Conservation (phyloP, 2,113 vertebrate genomes). For the Psettodes erumei region DNA sequence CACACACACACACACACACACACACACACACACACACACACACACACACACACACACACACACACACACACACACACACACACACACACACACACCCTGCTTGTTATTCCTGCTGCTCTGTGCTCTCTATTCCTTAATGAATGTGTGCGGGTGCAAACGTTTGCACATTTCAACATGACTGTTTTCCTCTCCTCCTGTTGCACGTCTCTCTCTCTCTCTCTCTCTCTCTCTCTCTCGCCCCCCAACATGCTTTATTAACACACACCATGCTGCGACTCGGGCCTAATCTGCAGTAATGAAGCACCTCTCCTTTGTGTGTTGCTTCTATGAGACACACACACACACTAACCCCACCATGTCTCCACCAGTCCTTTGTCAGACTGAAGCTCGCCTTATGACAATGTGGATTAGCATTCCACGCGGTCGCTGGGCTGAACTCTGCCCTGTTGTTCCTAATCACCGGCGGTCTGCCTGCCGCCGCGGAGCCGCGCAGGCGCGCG, state of each 20-base stretch:
- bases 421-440: conserved; percentile 75
- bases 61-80: too few relatives aligned
- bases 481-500: conserved; percentile 20
- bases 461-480: conserved; percentile 70
- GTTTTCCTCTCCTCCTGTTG: conserved; percentile 19
- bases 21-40: too few relatives aligned
- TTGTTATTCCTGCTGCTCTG: conserved; percentile 61
- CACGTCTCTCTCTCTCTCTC: conserved; percentile 7
- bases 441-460: conserved; percentile 77
- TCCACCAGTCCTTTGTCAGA: conserved; percentile 53
- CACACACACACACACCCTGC: too few relatives aligned
- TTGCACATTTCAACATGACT: conserved; percentile 52
- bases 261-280: conserved; percentile 38
- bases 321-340: conserved; percentile 39
- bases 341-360: conserved; percentile 47
- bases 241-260: conserved; percentile 54
- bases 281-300: conserved; percentile 69
- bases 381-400: conserved; percentile 67
- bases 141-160: conserved; percentile 55
- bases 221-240: conserved; percentile 3
- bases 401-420: conserved; percentile 80
- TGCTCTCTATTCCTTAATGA: conserved; percentile 57
- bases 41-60: too few relatives aligned
- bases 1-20: too few relatives aligned
- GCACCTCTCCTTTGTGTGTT: conserved; percentile 61